Base-by-base conservation (phyloP, 1,140 invertebrate genomes). In the Drosophila yakuba region DNA sequence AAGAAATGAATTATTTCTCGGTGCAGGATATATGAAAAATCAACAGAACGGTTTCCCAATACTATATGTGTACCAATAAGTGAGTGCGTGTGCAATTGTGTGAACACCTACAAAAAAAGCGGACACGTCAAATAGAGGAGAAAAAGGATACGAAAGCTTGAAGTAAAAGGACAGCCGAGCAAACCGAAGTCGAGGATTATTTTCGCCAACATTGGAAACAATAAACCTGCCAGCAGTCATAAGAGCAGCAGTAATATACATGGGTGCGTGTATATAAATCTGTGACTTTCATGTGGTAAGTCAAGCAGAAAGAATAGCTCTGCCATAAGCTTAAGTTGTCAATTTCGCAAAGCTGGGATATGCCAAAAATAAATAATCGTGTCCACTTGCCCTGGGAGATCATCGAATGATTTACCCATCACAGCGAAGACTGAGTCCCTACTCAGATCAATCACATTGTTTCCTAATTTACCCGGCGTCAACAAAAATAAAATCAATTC, bases 261-360 rank as follows among this genome's bases (percentile, higher is more conserved):
- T 48, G 15, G 20, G 54, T 39, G 38, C 39, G 20, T 23, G 39
- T 38, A 58, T 60, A 75, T 76, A 76, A 41, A 64, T 62, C 39
- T 35, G 17, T 67, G 73, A 59, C 64, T 75, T 54, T 58, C 7
- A 69, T 52, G 77, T 83, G 83, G 84, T 88, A 88, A 83, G 68
- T 88, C 60, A 51, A 67, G 74, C 62, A 73, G 59, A 78, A 69
- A 52, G 10, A 68, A 75, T 50, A 68, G 44, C 36, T 35, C 12
- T 28, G 28, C 61, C 55, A 56, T 59, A 39, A 63, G 77, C 60
- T 85, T 71, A 74, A 74, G 64, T 78, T 85, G 44, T 74, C 67
- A 74, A 63, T 66, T 74, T 39, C 10, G 25, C n/a, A 51, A 44
- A 39, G 64, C 61, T 38, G 35, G 47, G 55, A 41, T 64, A 51